These are phyloP conservation scores for Thalassophryne amazonica DNA, from an alignment of 2,797 vertebrate genomes.

Conservation along the genomic window DNA sequence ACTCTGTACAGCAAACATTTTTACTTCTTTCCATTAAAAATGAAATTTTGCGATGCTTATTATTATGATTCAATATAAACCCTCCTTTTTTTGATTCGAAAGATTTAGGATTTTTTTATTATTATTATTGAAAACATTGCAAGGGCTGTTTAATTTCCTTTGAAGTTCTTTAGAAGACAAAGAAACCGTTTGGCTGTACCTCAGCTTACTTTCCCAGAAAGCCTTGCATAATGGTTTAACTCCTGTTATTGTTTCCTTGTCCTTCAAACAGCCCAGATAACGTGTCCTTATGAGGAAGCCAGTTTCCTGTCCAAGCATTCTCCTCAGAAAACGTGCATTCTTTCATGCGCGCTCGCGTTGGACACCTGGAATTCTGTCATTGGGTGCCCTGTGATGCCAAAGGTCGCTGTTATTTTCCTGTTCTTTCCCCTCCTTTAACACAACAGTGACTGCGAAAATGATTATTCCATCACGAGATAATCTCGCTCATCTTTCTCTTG, in stretches of 20 bases:
- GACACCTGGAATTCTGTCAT: constrained; percentile 35
- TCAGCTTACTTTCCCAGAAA: constrained; percentile 36
- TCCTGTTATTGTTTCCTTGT: constrained; percentile 61
- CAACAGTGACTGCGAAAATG: constrained; percentile 41
- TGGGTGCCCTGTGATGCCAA: constrained; percentile 54
- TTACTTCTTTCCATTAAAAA: constrained; percentile 9
- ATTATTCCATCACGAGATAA: constrained; percentile 59
- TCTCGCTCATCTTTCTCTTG: constrained; percentile 30
- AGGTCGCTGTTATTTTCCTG: constrained; percentile 51
- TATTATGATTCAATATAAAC: constrained; percentile 24
- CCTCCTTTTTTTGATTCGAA: constrained; percentile 26
- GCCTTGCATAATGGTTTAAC: constrained; percentile 42
- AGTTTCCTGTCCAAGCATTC: constrained; percentile 54
- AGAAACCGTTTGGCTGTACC: constrained; percentile 30
- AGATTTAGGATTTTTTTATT: constrained; percentile 30
- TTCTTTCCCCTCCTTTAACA: constrained; percentile 26
- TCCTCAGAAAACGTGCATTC: constrained; percentile 37
- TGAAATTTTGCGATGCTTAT: constrained; percentile 11
- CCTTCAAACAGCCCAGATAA: constrained; percentile 49
- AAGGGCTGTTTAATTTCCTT: constrained; percentile 37
- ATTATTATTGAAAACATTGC: constrained; percentile 38
- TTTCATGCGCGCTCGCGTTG: constrained; percentile 68
- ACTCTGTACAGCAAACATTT: constrained; percentile 9
- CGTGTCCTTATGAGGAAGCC: constrained; percentile 48
- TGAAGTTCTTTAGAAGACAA: constrained; percentile 49